Conservation (phyloP, 2,888 invertebrate species). For the Uloborus plumipes region DNA sequence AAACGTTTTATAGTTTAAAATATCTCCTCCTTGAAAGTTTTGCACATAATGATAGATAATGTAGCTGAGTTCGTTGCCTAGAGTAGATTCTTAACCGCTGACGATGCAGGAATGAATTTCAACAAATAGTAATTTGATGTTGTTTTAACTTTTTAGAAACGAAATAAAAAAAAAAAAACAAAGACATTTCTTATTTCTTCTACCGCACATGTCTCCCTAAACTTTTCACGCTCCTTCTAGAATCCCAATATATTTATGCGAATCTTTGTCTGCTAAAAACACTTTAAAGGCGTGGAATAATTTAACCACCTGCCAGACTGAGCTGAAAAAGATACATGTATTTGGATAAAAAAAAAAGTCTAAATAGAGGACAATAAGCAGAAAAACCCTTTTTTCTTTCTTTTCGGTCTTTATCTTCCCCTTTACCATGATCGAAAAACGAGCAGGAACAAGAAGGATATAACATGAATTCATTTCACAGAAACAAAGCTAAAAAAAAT, state of each 20-base stretch:
- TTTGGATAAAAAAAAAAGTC: conserved; percentile 1
- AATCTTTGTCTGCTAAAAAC: neutral
- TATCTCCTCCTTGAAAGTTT: too few relatives aligned
- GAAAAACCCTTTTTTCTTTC: conserved; percentile 12
- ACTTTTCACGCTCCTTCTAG: neutral
- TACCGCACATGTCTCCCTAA: neutral
- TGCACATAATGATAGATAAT: too few relatives aligned
- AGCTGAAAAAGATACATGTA: neutral
- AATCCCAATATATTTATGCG: conserved; percentile 18
- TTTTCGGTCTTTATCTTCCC: conserved; percentile 48
- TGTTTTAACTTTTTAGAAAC: too few relatives aligned
- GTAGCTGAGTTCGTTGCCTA: too few relatives aligned
- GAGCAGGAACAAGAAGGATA: conserved; percentile 10
- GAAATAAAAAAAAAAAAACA: conserved; percentile 1
- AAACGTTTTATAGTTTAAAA: too few relatives aligned
- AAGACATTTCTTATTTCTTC: neutral
- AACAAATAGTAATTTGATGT: too few relatives aligned
- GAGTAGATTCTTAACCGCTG: too few relatives aligned
- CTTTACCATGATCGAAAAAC: conserved; percentile 28
- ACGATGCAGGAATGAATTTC: too few relatives aligned
- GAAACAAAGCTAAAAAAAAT: conserved; percentile 21
- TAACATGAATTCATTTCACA: conserved; percentile 39
- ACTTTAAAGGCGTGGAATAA: neutral
- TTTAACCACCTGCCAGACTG: conserved; percentile 17
- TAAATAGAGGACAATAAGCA: neutral